Conservation (phyloP, 2,888 invertebrate species). For the Agrotis segetum region DNA sequence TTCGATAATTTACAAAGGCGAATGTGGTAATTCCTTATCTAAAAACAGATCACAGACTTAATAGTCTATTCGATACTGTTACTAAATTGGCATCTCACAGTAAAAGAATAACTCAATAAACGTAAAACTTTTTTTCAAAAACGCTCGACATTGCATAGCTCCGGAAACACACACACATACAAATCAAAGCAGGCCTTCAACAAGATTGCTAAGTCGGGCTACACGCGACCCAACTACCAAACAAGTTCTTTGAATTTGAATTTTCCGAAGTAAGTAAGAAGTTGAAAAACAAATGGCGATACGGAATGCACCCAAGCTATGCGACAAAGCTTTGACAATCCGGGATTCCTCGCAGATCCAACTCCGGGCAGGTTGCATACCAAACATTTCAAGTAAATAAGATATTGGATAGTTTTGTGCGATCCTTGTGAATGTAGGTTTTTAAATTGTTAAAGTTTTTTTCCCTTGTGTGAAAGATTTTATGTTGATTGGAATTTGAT, state of each 20-base stretch:
- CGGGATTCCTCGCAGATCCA: slow-evolving; percentile 69
- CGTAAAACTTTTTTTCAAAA: slow-evolving; percentile 46
- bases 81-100: not conserved
- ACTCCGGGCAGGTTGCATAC: slow-evolving; percentile 70
- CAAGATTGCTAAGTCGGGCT: slow-evolving; percentile 71
- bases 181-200: slow-evolving; percentile 74
- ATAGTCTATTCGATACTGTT: too few species aligned
- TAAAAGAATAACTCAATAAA: slow-evolving; percentile 5
- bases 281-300: slow-evolving; percentile 84
- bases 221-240: slow-evolving; percentile 72
- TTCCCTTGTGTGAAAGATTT: slow-evolving; percentile 9
- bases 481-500: slow-evolving; percentile 27
- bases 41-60: not conserved
- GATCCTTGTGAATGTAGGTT: slow-evolving; percentile 47
- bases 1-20: not conserved
- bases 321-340: slow-evolving; percentile 85
- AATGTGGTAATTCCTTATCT: not conserved
- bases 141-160: slow-evolving; percentile 19
- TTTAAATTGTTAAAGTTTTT: slow-evolving; percentile 56
- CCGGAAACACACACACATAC: slow-evolving; percentile 61
- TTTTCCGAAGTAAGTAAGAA: slow-evolving; percentile 77
- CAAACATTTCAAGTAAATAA: slow-evolving; percentile 75
- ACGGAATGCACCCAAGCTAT: slow-evolving; percentile 77
- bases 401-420: slow-evolving; percentile 62
- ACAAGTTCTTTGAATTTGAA: slow-evolving; percentile 80